phyloP scores from a whole-genome alignment of 2,888 invertebrate species.

The Dendrolimus houi region DNA sequence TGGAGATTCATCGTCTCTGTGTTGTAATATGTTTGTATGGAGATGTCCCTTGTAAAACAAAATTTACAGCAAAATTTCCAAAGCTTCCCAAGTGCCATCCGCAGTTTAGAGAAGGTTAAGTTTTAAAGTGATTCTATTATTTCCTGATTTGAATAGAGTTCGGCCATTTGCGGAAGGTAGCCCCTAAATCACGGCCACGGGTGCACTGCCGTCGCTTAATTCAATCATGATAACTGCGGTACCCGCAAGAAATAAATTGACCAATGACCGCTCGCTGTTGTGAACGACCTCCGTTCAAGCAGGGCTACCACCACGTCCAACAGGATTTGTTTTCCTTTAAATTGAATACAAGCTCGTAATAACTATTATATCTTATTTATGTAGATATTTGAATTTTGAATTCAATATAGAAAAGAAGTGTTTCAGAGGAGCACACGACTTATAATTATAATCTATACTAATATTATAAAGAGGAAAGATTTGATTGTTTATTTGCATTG shows the following conservation, averaged over 20 bases:
- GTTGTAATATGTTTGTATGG: no score
- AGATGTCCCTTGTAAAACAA: no score
- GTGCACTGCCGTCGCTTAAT: constrained; percentile 61
- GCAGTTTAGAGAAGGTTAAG: no score
- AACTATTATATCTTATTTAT: neutral
- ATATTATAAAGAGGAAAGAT: no score
- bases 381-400: no score
- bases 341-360: constrained; percentile 7
- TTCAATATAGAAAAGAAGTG: no score
- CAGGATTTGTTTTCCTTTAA: constrained; percentile 12
- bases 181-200: constrained; percentile 53
- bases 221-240: constrained; percentile 74
- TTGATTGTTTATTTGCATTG: no score
- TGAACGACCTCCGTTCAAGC: constrained; percentile 14
- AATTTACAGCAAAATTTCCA: no score
- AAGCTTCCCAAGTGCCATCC: no score
- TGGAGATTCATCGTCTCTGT: no score
- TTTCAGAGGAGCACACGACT: no score
- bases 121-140: neutral
- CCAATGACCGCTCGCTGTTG: constrained; percentile 61
- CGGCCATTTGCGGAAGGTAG: constrained; percentile 12
- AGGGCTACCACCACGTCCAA: constrained; percentile 27
- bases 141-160: constrained; percentile 8
- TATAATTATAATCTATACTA: no score
- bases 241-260: constrained; percentile 71